Percentiles rank a stretch among this genome's conserved stretches.
phyloP scores from a whole-genome alignment of 64 coral and sea anemone species.

The Montipora sp. region DNA sequence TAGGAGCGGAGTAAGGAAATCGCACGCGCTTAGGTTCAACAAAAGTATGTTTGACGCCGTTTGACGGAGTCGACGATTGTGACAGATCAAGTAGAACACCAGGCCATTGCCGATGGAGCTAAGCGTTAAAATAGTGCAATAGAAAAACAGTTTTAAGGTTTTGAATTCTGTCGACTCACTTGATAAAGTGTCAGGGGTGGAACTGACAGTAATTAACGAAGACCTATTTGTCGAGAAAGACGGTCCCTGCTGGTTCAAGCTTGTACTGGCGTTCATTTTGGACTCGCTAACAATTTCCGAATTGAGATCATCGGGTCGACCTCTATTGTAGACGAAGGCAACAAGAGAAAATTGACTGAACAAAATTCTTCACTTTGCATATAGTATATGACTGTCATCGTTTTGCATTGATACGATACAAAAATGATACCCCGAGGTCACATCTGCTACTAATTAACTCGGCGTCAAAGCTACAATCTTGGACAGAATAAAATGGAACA shows the following conservation, averaged over 20 bases:
- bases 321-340: background rate
- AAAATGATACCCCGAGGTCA: no score
- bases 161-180: conserved; percentile 70
- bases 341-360: background rate
- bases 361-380: no score
- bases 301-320: background rate
- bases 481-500: no score
- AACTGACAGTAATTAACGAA: background rate
- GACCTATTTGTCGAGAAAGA: background rate
- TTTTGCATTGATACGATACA: no score
- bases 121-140: conserved; percentile 72
- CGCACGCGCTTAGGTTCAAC: conserved; percentile 69
- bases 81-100: conserved; percentile 79
- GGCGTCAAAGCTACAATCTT: no score
- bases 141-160: conserved; percentile 74
- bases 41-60: conserved; percentile 74
- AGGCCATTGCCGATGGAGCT: conserved; percentile 80
- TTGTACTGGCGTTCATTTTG: background rate
- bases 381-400: no score
- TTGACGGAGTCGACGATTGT: conserved; percentile 51
- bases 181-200: background rate
- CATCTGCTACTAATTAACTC: no score
- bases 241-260: background rate
- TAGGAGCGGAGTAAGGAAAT: conserved; percentile 71
- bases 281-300: background rate